Conservation (phyloP, 2,797 vertebrate species). For the Falco cherrug region DNA sequence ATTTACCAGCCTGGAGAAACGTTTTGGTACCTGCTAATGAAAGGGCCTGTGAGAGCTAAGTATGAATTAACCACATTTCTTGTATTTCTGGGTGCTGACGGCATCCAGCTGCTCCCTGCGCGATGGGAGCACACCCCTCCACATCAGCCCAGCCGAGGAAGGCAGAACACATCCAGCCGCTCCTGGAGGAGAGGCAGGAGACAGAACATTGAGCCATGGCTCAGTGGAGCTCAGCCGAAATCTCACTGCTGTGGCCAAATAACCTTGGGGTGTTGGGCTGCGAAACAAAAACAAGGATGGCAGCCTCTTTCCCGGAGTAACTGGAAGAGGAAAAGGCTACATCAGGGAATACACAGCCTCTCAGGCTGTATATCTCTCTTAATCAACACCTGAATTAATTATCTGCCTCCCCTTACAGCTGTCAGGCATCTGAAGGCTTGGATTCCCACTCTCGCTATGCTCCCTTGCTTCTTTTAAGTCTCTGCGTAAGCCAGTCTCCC, state of each 20-base stretch:
- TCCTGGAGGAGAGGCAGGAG: not conserved
- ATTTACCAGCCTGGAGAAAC: not conserved
- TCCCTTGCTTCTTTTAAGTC: not conserved
- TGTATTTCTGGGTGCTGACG: rapidly evolving
- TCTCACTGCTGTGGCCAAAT: not conserved
- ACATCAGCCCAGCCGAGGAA: not conserved
- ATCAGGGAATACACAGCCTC: not conserved
- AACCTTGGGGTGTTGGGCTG: not conserved
- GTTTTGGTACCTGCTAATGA: not conserved
- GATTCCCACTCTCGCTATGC: not conserved
- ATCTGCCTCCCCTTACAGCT: not conserved
- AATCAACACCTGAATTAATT: not conserved
- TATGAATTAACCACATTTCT: rapidly evolving
- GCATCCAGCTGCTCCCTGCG: not conserved
- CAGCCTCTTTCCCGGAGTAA: not conserved
- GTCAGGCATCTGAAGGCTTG: not conserved
- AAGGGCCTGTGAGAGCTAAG: not conserved
- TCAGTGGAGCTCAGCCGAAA: not conserved
- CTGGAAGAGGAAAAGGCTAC: not conserved
- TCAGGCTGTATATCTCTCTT: not conserved
- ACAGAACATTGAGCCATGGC: not conserved
- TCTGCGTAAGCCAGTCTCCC: not conserved
- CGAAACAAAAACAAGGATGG: not conserved
- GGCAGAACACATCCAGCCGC: not conserved
- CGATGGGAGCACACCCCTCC: not conserved